A percentile compares a stretch with the other conserved stretches of the same genome.
Evolutionary conservation across 2,888 invertebrate species (phyloP).

Genomic region (Parelbella ahira): DNA sequence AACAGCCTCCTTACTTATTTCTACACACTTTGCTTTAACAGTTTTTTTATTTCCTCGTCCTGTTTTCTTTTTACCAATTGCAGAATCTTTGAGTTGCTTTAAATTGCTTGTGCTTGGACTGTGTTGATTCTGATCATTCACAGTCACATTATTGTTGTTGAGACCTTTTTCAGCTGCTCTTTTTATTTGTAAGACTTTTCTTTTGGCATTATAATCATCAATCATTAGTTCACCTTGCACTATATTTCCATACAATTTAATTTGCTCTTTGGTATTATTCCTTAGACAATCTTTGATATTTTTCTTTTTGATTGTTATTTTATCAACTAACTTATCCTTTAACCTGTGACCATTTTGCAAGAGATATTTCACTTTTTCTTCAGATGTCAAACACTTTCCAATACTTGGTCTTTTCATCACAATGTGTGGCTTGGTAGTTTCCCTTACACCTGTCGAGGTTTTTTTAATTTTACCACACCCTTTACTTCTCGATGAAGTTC

Average conservation of each 20-base stretch:
- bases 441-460: conserved; percentile 41
- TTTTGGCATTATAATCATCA: conserved; percentile 34
- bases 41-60: conserved; percentile 23
- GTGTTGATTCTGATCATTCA: conserved; percentile 45
- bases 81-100: not conserved
- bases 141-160: conserved; percentile 73
- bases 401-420: conserved; percentile 33
- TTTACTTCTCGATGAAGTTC: conserved; percentile 42
- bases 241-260: conserved; percentile 53
- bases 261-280: conserved; percentile 38
- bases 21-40: conserved; percentile 21
- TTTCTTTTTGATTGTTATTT: conserved; percentile 15
- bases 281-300: conserved; percentile 42
- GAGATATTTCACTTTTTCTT: conserved; percentile 27
- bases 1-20: conserved; percentile 42
- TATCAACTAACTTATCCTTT: conserved; percentile 18
- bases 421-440: conserved; percentile 18
- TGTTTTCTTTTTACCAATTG: conserved; percentile 8
- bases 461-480: conserved; percentile 48
- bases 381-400: conserved; percentile 19
- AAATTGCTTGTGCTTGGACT: conserved; percentile 2
- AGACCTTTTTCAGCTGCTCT: conserved; percentile 32
- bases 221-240: conserved; percentile 62
- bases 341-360: conserved; percentile 23
- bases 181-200: conserved; percentile 27